Evolutionary conservation across 2,113 vertebrate species (phyloP), one percentile per base, ranked within the genome.

Genomic region (Trochalopteron elliotii): DNA sequence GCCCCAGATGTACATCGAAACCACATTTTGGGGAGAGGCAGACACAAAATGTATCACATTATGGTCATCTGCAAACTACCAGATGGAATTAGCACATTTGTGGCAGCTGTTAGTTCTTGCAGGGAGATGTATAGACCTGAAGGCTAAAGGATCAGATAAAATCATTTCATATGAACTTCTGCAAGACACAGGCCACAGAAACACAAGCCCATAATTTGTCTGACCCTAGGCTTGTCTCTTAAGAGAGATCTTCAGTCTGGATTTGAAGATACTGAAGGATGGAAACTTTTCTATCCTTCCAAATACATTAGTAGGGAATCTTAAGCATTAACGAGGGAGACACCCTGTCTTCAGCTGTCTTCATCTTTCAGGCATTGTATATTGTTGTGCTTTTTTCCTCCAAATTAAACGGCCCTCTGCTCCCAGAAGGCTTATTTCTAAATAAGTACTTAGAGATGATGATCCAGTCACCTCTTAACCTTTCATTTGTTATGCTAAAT

Each of bases 401-500:
- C 31, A 60, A 90, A 86, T 92, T 70, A 75, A 86, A 88, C 2
- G 57, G 15, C 31, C 18, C 31, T 75, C 71, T 69, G 37, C 35
- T 88, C 86, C 71, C 90, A 83, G 47, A 93, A 94, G 70, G 37
- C 83, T 75, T 70, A 50, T 81, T 86, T 75, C 83, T 74, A 80
- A 81, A 55, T 53, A 88, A 77, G 47, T 74, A 83, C 56, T 83
- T 77, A 8, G 55, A 92, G 40, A 83, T 77, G 63, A 94, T 86
- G 93, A 92, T 77, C 55, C 45, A 53, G 56, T 55, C 76, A 89
- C 90, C 90, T 89, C 76, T 93, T 95, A 86, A 81, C 88, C 92
- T 93, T 93, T 83, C 52, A 52, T 94, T 89, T 93, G 92, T 95
- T 90, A 71, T 37, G 40, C 31, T 83, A 78, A 94, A 96, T 94